Conservation (phyloP, 2,888 invertebrate species). For the Synanthedon andrenaeformis region DNA sequence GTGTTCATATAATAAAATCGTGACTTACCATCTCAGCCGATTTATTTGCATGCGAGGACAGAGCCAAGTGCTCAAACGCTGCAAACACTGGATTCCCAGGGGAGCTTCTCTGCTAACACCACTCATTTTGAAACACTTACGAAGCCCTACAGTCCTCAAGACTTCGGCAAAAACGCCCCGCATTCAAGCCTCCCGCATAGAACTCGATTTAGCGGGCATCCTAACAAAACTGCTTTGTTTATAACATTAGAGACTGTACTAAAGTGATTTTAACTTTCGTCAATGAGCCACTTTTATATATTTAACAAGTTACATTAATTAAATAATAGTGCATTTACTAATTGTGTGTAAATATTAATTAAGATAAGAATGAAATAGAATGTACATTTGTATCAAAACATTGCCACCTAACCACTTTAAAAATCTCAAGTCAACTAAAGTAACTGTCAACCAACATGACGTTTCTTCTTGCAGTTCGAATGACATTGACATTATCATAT, state of each 20-base stretch:
- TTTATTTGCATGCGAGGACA: slow-evolving; percentile 74
- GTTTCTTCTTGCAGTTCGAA: too few species aligned
- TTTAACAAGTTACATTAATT: background rate
- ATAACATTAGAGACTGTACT: slow-evolving; percentile 2
- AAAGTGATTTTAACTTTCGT: background rate
- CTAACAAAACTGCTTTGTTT: slow-evolving; percentile 24
- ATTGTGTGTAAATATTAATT: too few species aligned
- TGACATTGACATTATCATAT: too few species aligned
- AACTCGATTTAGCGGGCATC: slow-evolving; percentile 12
- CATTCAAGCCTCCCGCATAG: slow-evolving; percentile 17
- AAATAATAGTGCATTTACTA: too few species aligned
- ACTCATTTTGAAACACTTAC: slow-evolving; percentile 60
- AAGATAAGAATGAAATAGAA: too few species aligned
- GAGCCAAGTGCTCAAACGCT: slow-evolving; percentile 60
- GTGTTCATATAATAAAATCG: background rate
- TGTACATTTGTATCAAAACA: too few species aligned
- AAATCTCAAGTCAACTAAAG: too few species aligned
- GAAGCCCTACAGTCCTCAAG: slow-evolving; percentile 20
- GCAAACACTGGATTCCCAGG: slow-evolving; percentile 72
- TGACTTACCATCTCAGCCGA: slow-evolving; percentile 74
- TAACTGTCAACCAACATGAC: too few species aligned
- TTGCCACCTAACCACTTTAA: too few species aligned
- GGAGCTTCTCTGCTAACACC: slow-evolving; percentile 72
- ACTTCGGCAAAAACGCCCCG: slow-evolving; percentile 16
- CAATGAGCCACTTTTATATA: background rate